Conservation (phyloP, 2,113 vertebrate species). For the Balaenoptera acutorostrata region DNA sequence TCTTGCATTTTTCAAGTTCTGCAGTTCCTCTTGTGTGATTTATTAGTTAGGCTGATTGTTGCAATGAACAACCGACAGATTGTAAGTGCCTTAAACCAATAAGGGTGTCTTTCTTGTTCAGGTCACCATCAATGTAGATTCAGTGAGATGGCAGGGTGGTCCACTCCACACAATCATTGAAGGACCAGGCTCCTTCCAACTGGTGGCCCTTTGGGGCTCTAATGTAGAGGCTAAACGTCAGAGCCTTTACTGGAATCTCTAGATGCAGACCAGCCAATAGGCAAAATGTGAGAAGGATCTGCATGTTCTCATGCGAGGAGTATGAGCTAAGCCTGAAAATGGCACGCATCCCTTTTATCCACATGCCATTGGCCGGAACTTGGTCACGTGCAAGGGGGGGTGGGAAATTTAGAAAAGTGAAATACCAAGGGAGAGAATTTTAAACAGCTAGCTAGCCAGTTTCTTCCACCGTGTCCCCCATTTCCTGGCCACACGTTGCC, state of each 20-base stretch:
- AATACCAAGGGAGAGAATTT: not conserved
- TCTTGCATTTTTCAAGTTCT: not conserved
- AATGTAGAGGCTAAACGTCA: not conserved
- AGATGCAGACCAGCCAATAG: not conserved
- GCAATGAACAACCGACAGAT: not conserved
- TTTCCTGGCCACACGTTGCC: fast-evolving
- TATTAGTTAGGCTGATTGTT: not conserved
- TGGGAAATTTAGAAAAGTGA: not conserved
- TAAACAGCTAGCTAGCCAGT: not conserved
- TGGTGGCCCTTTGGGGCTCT: not conserved
- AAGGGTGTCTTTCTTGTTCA: not conserved
- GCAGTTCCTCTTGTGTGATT: not conserved
- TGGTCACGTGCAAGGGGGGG: not conserved
- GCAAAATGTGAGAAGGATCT: not conserved
- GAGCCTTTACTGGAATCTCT: not conserved
- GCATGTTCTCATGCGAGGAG: not conserved
- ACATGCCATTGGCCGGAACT: not conserved
- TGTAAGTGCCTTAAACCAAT: not conserved
- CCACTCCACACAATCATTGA: not conserved
- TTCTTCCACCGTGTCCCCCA: not conserved
- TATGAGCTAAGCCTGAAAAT: not conserved
- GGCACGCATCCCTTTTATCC: not conserved
- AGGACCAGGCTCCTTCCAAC: not conserved
- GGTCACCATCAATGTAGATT: not conserved
- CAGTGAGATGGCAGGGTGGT: not conserved